Evolutionary conservation across 2,797 vertebrate genomes (phyloP), one percentile per base, ranked within the genome.

Genomic region (Sebastes reedi): DNA sequence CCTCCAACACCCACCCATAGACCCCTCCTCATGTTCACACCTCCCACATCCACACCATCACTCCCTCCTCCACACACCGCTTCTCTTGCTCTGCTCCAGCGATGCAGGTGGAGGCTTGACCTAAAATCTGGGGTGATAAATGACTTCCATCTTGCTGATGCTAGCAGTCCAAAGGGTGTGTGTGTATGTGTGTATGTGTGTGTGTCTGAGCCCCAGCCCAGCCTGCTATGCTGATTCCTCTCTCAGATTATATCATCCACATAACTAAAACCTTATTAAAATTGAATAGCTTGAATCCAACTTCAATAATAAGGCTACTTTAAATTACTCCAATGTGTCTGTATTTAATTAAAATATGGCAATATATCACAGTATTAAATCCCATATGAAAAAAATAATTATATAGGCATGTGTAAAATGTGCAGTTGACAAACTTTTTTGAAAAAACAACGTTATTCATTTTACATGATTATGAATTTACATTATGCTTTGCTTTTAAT

Each of bases 101-200:
- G 85, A 85, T 84, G 92, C 91, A 90, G 92, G 93, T 90, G 88
- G 87, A 92, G 78, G 70, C 81, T 73, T 94, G 94, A 93, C 95
- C 95, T 93, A 91, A 94, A 94, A 95, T 92, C 85, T 82, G 75
- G 86, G 86, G 77, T 96, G 95, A 96, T 95, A 86, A 93, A 96
- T 94, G 91, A 89, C 87, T 92, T 52, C 81, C 74, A 82, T 92
- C 79, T 60, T 87, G 91, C 92, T 88, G 92, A 94, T 77, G 81
- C 72, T 87, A 73, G 88, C 72, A 83, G 77, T 79, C 62, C 14
- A 52, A 67, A 46, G 46, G 11, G 59, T 68, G 59, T 77, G 61
- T 60, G 52, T 72, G 70, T 76, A 67, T 61, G 71, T 62, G 54
- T 59, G 54, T 69, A 68, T 59, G 54, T 69, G 71, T 59, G 54